These are phyloP conservation scores for Drosophila subsilvestris DNA, from an alignment of 2,888 invertebrate genomes.

Conservation along the genomic window DNA sequence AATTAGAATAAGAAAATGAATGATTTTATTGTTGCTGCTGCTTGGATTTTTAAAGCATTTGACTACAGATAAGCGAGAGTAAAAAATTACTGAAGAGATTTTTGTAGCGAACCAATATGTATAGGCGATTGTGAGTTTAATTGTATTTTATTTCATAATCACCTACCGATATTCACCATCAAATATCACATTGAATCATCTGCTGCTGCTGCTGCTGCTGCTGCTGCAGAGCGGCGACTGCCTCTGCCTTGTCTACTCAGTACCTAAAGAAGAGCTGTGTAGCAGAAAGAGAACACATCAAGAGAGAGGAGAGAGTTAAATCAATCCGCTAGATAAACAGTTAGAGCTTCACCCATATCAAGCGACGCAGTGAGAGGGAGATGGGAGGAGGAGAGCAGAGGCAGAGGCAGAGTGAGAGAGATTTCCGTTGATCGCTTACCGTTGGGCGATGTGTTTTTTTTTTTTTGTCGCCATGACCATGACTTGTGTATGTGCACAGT, in stretches of 20 bases:
- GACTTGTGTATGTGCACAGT: constrained; percentile 6
- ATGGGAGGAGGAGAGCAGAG: neutral
- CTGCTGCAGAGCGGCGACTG: neutral
- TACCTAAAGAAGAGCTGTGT: neutral
- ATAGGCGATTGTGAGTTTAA: neutral
- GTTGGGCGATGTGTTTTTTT: constrained; percentile 21
- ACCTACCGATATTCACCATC: too few species aligned
- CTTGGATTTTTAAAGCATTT: constrained; percentile 44
- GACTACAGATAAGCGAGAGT: constrained; percentile 52
- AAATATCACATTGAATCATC: too few species aligned
- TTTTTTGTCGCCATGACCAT: constrained; percentile 41
- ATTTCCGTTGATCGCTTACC: constrained; percentile 43
- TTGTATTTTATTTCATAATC: too few species aligned
- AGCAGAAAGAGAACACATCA: neutral
- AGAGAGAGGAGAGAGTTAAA: constrained; percentile 9
- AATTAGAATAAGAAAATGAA: constrained; percentile 56
- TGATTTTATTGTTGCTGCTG: constrained; percentile 25
- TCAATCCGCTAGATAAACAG: constrained; percentile 68
- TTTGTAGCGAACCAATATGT: neutral
- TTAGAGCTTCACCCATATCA: constrained; percentile 32
- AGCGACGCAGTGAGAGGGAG: constrained; percentile 3
- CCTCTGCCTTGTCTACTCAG: neutral
- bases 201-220: neutral
- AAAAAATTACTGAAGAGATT: neutral
- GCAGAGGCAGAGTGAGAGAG: constrained; percentile 9